Percentiles rank a stretch among this genome's conserved stretches.
phyloP scores from a whole-genome alignment of 2,797 vertebrate species.

The Rousettus madagascariensis region DNA sequence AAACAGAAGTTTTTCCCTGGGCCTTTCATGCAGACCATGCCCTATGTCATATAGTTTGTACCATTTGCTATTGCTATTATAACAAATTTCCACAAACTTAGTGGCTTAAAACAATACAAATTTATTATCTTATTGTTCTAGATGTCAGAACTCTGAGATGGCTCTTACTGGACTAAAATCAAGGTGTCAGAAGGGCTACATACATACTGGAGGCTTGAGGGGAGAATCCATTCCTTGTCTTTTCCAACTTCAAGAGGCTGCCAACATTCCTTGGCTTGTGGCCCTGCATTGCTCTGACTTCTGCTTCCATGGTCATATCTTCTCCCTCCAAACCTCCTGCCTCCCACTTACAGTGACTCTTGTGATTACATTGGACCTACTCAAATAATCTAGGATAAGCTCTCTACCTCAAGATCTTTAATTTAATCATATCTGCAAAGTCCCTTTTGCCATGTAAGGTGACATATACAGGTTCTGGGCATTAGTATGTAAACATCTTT shows the following conservation, averaged over 20 bases:
- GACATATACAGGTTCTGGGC: background rate
- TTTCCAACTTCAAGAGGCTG: background rate
- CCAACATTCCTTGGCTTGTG: background rate
- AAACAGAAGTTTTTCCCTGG: background rate
- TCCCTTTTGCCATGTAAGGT: background rate
- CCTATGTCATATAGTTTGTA: background rate
- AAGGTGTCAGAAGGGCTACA: background rate
- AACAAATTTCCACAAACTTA: background rate
- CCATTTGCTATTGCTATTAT: background rate
- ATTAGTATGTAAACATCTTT: background rate
- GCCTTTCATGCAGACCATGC: accelerated
- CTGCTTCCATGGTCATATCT: background rate
- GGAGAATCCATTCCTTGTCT: background rate
- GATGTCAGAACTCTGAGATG: background rate
- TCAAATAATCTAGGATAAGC: background rate
- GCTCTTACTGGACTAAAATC: background rate
- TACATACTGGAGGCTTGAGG: background rate
- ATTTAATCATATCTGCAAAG: background rate
- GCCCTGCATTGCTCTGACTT: background rate
- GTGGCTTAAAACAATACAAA: background rate
- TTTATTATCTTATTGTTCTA: background rate
- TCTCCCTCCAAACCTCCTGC: background rate
- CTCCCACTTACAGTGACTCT: background rate
- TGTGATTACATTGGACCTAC: background rate
- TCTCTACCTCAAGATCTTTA: background rate